phyloP scores from a whole-genome alignment of 2,888 invertebrate species.

The Colostygia pectinataria region DNA sequence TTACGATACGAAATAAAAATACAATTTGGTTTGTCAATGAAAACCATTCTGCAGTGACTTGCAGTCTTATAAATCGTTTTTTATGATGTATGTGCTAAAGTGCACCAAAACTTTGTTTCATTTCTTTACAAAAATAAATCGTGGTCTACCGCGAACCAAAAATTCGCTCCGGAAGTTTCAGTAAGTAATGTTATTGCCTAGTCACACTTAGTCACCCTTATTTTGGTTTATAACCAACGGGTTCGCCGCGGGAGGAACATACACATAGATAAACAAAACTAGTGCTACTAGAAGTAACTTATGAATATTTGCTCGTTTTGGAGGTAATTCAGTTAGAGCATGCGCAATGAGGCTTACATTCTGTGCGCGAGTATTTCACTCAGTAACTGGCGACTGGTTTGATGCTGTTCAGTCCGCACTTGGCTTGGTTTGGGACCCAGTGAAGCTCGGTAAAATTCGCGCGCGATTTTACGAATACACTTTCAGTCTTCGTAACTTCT shows the following conservation, averaged over 20 bases:
- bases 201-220: constrained; percentile 20
- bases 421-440: constrained; percentile 34
- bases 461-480: constrained; percentile 23
- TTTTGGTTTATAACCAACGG: constrained; percentile 47
- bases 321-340: constrained; percentile 70
- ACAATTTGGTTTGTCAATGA: too few relatives aligned
- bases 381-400: constrained; percentile 81
- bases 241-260: constrained; percentile 51
- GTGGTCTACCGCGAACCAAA: too few relatives aligned
- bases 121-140: too few relatives aligned
- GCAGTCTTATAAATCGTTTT: too few relatives aligned
- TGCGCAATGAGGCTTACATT: constrained; percentile 59
- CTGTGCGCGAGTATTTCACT: constrained; percentile 58
- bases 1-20: too few relatives aligned
- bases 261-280: constrained; percentile 72
- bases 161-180: not conserved
- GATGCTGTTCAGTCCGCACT: constrained; percentile 52
- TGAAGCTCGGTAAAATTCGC: constrained; percentile 38
- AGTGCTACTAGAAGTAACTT: constrained; percentile 62
- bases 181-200: constrained; percentile 18
- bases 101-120: too few relatives aligned
- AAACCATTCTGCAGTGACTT: too few relatives aligned
- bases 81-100: too few relatives aligned
- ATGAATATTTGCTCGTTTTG: constrained; percentile 68
- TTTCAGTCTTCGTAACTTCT: constrained; percentile 7